Evolutionary conservation across 2,797 vertebrate species (phyloP), one percentile per base, ranked within the genome.

Genomic region (Poliocrania exsul): DNA sequence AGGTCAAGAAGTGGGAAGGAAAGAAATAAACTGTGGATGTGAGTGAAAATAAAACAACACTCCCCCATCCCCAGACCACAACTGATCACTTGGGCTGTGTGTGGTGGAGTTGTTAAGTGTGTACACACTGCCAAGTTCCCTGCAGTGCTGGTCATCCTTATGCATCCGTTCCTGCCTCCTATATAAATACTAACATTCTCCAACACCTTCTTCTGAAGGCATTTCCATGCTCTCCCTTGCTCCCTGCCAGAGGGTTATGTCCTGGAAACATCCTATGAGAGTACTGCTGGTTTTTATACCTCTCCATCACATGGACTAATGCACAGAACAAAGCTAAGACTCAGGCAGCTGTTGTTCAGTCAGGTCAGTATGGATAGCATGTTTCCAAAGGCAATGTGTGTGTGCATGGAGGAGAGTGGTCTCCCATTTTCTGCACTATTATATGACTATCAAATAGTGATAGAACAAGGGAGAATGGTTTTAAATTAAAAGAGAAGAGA

Each of bases 1-100:
- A 92, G 93, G 89, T 94, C 92, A 96, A 60, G 56, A 80, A 92
- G 92, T 95, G 69, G 91, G 91, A 96, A 86, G 82, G 44, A 93
- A 56, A 89, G 80, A 96, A 94, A 84, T 93, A 95, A 97, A 96
- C 96, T 53, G 62, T 89, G 74, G 38, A 56, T 77, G 31, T 58
- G 54, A 93, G 54, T 33, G 42, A 83, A 94, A 95, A 93, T 81
- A 91, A 89, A 94, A 74, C 57, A 92, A 73, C 56, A 42, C 4
- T 8, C 6, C 33, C 33, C 26, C 37, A 3, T 31, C 31, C 37
- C 26, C 35, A 7, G 20, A 44, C 44, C 44, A 44, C 20, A 44
- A 44, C 44, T 0, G 2, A 67, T 73, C 66, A 28, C 54, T 86
- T n/a, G 69, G 56, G 51, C 75, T 49, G 16, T 46, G 40, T 2